Percentiles rank a stretch among this genome's conserved stretches.
phyloP scores from a whole-genome alignment of 1,140 invertebrate species.

The Arion vulgaris region DNA sequence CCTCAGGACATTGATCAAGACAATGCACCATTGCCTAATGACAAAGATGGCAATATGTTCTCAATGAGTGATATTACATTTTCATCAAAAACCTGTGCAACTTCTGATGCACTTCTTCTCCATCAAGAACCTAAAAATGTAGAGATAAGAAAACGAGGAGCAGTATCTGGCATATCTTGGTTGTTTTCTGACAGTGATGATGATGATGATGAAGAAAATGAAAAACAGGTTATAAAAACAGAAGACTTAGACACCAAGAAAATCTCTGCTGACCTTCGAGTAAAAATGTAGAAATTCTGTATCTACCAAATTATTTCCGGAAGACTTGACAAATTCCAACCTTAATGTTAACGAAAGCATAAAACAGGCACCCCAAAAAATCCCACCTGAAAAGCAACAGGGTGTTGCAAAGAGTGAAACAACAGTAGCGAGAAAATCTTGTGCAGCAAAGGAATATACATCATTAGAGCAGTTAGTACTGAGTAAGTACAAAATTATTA shows the following conservation, averaged over 20 bases:
- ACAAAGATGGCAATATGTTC: background rate
- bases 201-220: conserved; percentile 27
- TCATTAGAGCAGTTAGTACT: background rate
- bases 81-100: background rate
- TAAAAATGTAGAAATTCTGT: background rate
- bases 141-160: background rate
- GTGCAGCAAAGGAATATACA: background rate
- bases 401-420: background rate
- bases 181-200: conserved; percentile 4
- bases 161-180: conserved; percentile 18
- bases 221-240: background rate
- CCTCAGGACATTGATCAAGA: background rate
- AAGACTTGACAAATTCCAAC: background rate
- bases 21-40: background rate
- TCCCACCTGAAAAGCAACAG: background rate
- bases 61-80: background rate
- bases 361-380: background rate
- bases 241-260: background rate
- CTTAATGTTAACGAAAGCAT: background rate
- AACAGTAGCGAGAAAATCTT: background rate
- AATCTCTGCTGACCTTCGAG: background rate
- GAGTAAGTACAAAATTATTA: background rate
- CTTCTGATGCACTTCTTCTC: background rate
- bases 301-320: background rate
- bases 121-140: background rate